These are phyloP conservation scores for Platycheirus rosarum DNA, from an alignment of 2,888 invertebrate genomes.

Conservation along the genomic window DNA sequence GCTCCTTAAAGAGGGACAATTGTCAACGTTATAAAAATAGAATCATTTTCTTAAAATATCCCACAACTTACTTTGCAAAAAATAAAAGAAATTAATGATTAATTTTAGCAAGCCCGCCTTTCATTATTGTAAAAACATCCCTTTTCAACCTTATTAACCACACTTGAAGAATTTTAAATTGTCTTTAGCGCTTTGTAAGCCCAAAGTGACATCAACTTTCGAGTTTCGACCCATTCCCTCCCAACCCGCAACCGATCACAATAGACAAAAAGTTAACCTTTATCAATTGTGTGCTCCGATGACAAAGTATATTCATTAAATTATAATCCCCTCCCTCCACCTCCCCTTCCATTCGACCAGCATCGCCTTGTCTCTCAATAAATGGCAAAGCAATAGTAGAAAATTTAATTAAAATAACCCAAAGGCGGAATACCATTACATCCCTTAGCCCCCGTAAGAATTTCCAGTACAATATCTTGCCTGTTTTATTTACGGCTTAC, in stretches of 20 bases:
- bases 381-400: slow-evolving; percentile 40
- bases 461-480: slow-evolving; percentile 20
- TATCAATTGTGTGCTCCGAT: slow-evolving; percentile 1
- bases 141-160: slow-evolving; percentile 29
- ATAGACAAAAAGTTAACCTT: slow-evolving; percentile 49
- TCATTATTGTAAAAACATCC: too few relatives aligned
- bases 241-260: slow-evolving; percentile 44
- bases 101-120: neutral
- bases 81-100: too few relatives aligned
- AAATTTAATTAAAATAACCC: slow-evolving; percentile 54
- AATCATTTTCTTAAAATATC: too few relatives aligned
- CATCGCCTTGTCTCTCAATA: neutral
- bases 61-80: too few relatives aligned
- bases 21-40: too few relatives aligned
- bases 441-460: neutral
- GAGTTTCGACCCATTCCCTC: neutral
- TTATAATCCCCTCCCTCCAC: neutral
- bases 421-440: slow-evolving; percentile 39
- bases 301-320: slow-evolving; percentile 33
- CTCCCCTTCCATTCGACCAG: neutral
- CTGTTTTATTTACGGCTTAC: neutral
- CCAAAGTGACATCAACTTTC: slow-evolving; percentile 31
- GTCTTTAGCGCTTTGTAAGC: neutral
- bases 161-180: slow-evolving; percentile 22
- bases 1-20: too few relatives aligned